Conservation (phyloP, 2,797 vertebrate species). For the Clamator glandarius region DNA sequence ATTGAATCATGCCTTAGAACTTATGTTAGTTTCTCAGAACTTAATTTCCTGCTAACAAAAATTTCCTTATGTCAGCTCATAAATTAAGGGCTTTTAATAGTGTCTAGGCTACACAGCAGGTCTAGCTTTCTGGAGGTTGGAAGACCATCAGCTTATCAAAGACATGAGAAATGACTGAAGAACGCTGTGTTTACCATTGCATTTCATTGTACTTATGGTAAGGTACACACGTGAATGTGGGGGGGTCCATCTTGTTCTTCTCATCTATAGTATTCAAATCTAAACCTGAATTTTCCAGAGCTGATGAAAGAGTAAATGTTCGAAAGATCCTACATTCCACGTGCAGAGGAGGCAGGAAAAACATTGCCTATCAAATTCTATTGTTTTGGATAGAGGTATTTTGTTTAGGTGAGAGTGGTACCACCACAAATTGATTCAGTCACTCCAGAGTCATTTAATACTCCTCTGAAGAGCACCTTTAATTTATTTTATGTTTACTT, state of each 20-base stretch:
- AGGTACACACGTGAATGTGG: background rate
- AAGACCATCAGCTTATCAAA: background rate
- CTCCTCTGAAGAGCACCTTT: background rate
- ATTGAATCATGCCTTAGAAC: background rate
- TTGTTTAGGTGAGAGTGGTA: background rate
- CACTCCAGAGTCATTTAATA: background rate
- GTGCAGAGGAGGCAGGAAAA: background rate
- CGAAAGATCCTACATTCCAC: background rate
- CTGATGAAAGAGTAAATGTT: background rate
- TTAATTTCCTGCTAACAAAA: background rate
- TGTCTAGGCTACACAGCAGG: background rate
- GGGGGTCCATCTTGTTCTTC: background rate
- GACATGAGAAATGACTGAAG: background rate
- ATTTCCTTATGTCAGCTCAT: background rate
- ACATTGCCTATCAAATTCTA: background rate
- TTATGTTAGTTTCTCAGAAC: background rate
- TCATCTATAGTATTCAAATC: background rate
- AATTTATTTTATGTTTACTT: slow-evolving; percentile 41
- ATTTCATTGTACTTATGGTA: no score
- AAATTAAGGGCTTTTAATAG: background rate
- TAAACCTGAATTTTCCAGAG: background rate
- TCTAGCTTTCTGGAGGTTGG: background rate
- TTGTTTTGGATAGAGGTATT: background rate
- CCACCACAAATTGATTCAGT: background rate
- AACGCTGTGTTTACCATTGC: background rate